These are phyloP conservation scores for Nebria salina DNA, from an alignment of 2,888 invertebrate species.

Conservation along the genomic window DNA sequence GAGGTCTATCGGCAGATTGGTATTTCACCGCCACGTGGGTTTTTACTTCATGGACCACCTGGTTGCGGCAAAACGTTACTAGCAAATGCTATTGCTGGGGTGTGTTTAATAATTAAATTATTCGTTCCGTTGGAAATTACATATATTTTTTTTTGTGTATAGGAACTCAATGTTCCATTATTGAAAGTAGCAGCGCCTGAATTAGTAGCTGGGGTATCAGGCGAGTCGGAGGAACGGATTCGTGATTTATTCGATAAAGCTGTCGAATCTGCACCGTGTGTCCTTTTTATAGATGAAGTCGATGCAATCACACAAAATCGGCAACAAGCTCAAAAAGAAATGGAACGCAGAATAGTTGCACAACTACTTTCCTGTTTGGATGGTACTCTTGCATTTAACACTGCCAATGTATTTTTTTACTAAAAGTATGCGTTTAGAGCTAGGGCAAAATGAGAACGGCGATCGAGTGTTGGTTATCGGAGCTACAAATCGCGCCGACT, in stretches of 20 bases:
- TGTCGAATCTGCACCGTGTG: slow-evolving; percentile 76
- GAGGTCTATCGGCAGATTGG: slow-evolving; percentile 88
- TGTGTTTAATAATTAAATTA: slow-evolving; percentile 58
- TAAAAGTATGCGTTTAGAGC: slow-evolving; percentile 57
- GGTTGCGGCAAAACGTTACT: slow-evolving; percentile 92
- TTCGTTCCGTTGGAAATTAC: neutral
- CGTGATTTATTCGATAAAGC: slow-evolving; percentile 92
- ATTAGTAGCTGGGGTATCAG: slow-evolving; percentile 92
- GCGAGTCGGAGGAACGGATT: slow-evolving; percentile 94
- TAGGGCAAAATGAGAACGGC: slow-evolving; percentile 65
- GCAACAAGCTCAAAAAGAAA: slow-evolving; percentile 90
- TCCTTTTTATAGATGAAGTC: slow-evolving; percentile 95
- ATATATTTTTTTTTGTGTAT: slow-evolving; percentile 37
- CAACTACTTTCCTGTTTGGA: slow-evolving; percentile 92
- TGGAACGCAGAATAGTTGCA: slow-evolving; percentile 95
- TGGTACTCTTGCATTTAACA: slow-evolving; percentile 64
- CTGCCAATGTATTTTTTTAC: slow-evolving; percentile 49
- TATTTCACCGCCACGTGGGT: slow-evolving; percentile 87
- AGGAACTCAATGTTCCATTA: slow-evolving; percentile 86
- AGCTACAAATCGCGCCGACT: slow-evolving; percentile 94
- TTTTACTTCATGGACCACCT: slow-evolving; percentile 94
- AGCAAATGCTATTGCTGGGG: slow-evolving; percentile 85
- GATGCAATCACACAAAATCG: slow-evolving; percentile 95
- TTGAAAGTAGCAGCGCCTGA: slow-evolving; percentile 92
- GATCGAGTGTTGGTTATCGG: slow-evolving; percentile 85